A percentile compares a stretch with the other conserved stretches of the same genome.
Evolutionary conservation across 2,888 invertebrate genomes (phyloP).

Genomic region (Athripsodes cinereus): DNA sequence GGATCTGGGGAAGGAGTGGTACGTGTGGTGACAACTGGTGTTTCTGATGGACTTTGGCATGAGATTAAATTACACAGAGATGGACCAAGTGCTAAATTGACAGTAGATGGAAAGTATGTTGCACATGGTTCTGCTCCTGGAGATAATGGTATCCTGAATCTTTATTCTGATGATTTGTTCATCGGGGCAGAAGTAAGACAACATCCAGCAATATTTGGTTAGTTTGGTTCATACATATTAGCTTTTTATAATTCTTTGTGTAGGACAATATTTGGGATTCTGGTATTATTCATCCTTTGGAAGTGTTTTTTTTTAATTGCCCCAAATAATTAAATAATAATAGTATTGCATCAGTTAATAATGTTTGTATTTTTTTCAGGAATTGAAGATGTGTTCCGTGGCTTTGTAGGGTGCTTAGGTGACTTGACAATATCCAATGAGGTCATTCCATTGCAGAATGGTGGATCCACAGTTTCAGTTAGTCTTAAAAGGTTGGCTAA

Average conservation of each 20-base stretch:
- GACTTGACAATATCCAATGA: conserved; percentile 73
- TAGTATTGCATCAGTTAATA: neutral
- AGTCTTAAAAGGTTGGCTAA: conserved; percentile 62
- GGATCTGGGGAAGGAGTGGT: conserved; percentile 87
- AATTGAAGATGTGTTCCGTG: conserved; percentile 71
- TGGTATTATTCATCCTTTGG: no score
- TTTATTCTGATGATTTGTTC: conserved; percentile 76
- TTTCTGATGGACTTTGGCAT: conserved; percentile 39
- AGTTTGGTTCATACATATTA: conserved; percentile 21
- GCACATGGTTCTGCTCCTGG: conserved; percentile 76
- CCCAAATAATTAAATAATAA: neutral
- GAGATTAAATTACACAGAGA: conserved; percentile 60
- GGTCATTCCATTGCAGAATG: conserved; percentile 56
- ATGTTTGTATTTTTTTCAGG: conserved; percentile 28
- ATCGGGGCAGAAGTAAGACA: conserved; percentile 77
- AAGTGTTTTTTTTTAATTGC: no score
- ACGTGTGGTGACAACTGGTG: conserved; percentile 55
- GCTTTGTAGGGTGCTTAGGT: conserved; percentile 89
- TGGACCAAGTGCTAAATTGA: conserved; percentile 70
- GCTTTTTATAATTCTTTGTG: no score
- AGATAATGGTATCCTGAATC: conserved; percentile 75
- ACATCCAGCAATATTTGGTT: conserved; percentile 63
- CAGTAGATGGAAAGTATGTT: conserved; percentile 68
- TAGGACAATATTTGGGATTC: no score
- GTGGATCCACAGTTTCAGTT: conserved; percentile 56